phyloP scores from a whole-genome alignment of 2,113 vertebrate species.

The Maccullochella peelii region DNA sequence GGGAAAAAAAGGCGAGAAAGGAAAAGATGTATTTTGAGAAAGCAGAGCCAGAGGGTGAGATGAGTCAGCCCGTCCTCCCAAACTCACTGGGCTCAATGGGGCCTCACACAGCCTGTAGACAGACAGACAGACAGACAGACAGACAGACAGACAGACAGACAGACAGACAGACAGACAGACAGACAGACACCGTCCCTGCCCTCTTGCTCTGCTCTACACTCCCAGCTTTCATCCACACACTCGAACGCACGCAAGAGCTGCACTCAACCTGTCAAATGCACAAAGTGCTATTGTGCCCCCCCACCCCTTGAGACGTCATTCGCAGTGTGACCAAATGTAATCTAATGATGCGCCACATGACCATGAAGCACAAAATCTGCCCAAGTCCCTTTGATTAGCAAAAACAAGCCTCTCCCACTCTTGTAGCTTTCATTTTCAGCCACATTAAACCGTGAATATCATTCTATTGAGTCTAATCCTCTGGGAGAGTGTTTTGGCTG shows the following conservation, averaged over 20 bases:
- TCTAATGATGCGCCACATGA: conserved; percentile 19
- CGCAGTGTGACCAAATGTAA: conserved; percentile 27
- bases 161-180: conserved; percentile 13
- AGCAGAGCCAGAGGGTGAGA: conserved; percentile 37
- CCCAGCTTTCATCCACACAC: conserved; percentile 20
- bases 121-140: conserved; percentile 23
- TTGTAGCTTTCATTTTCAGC: conserved; percentile 45
- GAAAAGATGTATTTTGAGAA: conserved; percentile 48
- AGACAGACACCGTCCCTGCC: conserved; percentile 6
- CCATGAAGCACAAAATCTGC: conserved; percentile 38
- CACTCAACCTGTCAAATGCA: conserved; percentile 42
- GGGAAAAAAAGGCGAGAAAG: background rate
- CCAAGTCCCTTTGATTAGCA: conserved; percentile 38
- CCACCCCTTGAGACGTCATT: conserved; percentile 1
- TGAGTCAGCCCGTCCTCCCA: conserved; percentile 55
- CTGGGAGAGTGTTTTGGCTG: background rate
- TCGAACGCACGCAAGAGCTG: conserved; percentile 29
- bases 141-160: conserved; percentile 11
- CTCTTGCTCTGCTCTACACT: background rate
- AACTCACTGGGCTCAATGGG: conserved; percentile 41
- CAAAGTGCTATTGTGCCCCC: conserved; percentile 19
- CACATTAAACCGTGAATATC: conserved; percentile 50
- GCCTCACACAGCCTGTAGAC: conserved; percentile 24
- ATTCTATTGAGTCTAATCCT: conserved; percentile 36
- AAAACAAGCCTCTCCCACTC: conserved; percentile 21